These are phyloP conservation scores for Paraescarpia echinospica DNA, from an alignment of 1,140 invertebrate species.

Conservation along the genomic window DNA sequence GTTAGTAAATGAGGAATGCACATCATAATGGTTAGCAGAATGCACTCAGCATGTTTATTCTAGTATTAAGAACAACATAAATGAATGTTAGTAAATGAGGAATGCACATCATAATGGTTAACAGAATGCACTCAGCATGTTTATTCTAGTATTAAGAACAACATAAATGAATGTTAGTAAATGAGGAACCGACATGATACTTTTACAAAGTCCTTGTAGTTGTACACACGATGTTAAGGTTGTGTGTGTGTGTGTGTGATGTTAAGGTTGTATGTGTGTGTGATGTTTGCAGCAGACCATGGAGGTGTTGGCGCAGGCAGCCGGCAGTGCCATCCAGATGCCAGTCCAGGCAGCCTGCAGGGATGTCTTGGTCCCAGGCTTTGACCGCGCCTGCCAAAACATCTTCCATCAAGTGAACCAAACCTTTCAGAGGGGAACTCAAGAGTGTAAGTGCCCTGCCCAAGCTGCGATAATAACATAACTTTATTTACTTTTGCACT, in stretches of 20 bases:
- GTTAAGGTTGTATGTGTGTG: not conserved
- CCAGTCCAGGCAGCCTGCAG: conserved; percentile 72
- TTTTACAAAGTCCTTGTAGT: too few relatives aligned
- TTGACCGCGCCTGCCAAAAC: conserved; percentile 80
- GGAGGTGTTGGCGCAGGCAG: conserved; percentile 71
- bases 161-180: too few relatives aligned
- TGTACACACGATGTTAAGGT: conserved; percentile 11
- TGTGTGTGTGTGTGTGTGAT: not conserved
- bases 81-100: too few relatives aligned
- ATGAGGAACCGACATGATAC: too few relatives aligned
- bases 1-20: too few relatives aligned
- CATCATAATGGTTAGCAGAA: too few relatives aligned
- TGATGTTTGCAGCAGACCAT: conserved; percentile 65
- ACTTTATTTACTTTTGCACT: not conserved
- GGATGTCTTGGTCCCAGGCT: conserved; percentile 76
- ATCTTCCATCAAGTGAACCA: conserved; percentile 88
- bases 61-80: too few relatives aligned
- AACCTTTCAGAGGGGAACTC: conserved; percentile 79
- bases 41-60: too few relatives aligned
- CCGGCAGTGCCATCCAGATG: conserved; percentile 68
- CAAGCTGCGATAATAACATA: not conserved
- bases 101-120: too few relatives aligned
- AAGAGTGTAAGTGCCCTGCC: conserved; percentile 74
- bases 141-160: too few relatives aligned
- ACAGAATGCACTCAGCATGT: too few relatives aligned